phyloP scores from a whole-genome alignment of 2,888 invertebrate genomes.

The Drosophila pseudotakahashii region DNA sequence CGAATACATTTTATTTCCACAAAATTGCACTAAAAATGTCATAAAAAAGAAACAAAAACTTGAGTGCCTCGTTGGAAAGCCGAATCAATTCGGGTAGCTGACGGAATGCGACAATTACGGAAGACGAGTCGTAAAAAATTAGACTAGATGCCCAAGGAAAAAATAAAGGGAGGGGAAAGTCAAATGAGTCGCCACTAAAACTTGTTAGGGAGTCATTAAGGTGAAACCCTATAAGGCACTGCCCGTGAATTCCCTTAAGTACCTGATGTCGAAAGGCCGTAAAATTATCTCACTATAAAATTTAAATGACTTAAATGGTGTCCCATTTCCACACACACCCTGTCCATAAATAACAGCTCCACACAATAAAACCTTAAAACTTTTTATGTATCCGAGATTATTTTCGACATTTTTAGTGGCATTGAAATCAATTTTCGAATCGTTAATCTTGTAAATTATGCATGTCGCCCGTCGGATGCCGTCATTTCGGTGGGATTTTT shows the following conservation, averaged over 20 bases:
- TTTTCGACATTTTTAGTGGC: constrained; percentile 78
- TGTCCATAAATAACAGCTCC: constrained; percentile 53
- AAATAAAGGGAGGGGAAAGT: constrained; percentile 15
- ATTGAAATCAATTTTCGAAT: constrained; percentile 82
- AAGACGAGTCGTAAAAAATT: constrained; percentile 48
- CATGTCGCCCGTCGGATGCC: constrained; percentile 70
- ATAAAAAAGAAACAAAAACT: constrained; percentile 52
- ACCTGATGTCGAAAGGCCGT: constrained; percentile 55
- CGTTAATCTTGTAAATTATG: constrained; percentile 82
- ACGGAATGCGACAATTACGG: constrained; percentile 82
- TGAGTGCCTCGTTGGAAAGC: constrained; percentile 35
- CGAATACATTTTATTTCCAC: constrained; percentile 77
- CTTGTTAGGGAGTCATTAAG: constrained; percentile 41
- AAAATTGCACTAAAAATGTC: constrained; percentile 79
- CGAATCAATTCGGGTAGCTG: constrained; percentile 77
- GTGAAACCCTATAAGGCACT: constrained; percentile 32
- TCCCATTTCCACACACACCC: constrained; percentile 58
- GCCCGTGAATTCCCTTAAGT: constrained; percentile 53
- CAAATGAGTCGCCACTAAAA: constrained; percentile 33
- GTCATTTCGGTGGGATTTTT: constrained; percentile 40
- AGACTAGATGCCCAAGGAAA: constrained; percentile 3
- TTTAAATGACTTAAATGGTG: constrained; percentile 75
- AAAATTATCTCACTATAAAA: constrained; percentile 74
- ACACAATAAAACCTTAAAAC: constrained; percentile 32
- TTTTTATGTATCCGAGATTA: constrained; percentile 57